These are phyloP conservation scores for Danio tinwini DNA, from an alignment of 2,797 vertebrate species.

Conservation along the genomic window DNA sequence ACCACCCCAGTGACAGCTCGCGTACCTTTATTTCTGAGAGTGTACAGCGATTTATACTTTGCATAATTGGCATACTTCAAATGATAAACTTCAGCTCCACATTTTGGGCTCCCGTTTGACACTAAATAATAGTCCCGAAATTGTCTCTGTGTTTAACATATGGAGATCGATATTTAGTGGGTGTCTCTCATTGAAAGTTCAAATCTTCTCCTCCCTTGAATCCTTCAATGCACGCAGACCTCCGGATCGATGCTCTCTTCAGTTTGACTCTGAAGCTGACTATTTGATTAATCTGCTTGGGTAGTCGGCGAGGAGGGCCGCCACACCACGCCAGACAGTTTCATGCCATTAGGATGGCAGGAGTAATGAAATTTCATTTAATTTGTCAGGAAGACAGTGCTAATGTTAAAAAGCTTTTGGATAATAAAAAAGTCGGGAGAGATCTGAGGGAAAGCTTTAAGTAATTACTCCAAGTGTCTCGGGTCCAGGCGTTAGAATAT, in stretches of 20 bases:
- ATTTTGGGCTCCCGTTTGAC: slow-evolving; percentile 56
- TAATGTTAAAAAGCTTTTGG: slow-evolving; percentile 99
- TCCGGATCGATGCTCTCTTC: slow-evolving; percentile 79
- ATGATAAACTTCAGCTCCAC: slow-evolving; percentile 42
- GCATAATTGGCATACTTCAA: slow-evolving; percentile 20
- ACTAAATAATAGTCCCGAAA: slow-evolving; percentile 76
- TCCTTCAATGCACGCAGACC: slow-evolving; percentile 74
- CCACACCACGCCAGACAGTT: slow-evolving; percentile 86
- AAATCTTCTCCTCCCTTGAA: slow-evolving; percentile 61
- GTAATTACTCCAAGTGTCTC: slow-evolving; percentile 97
- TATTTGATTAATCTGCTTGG: slow-evolving; percentile 84
- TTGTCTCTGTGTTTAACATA: slow-evolving; percentile 78
- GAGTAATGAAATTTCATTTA: slow-evolving; percentile 99
- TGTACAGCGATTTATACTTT: slow-evolving; percentile 1
- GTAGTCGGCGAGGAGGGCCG: slow-evolving; percentile 80
- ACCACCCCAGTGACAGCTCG: too few species aligned
- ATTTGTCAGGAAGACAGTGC: slow-evolving; percentile 99
- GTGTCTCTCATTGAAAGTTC: slow-evolving; percentile 77
- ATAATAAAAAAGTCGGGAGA: slow-evolving; percentile 82
- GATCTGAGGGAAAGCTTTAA: slow-evolving; percentile 96
- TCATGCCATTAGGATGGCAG: slow-evolving; percentile 95
- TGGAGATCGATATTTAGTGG: slow-evolving; percentile 73
- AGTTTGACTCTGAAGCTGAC: slow-evolving; percentile 81
- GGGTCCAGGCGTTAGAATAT: slow-evolving; percentile 92
- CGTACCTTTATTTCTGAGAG: too few species aligned